These are phyloP conservation scores for Cyaniris semiargus DNA, from an alignment of 2,888 invertebrate species.

Conservation along the genomic window DNA sequence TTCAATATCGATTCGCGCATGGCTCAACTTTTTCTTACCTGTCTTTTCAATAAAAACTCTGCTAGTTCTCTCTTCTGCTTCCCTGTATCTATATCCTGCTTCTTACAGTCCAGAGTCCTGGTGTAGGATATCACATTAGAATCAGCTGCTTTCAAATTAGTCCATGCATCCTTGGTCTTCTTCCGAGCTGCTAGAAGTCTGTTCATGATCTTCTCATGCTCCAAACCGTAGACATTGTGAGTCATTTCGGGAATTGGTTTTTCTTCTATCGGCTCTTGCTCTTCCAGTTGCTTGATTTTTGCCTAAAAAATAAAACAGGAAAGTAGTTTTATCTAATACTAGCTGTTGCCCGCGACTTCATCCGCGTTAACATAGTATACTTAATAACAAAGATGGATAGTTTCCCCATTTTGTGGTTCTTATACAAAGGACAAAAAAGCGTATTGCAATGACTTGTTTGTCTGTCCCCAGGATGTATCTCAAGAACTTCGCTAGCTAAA, in stretches of 20 bases:
- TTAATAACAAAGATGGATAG: no score
- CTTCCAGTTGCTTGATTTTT: constrained; percentile 67
- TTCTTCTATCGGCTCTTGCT: constrained; percentile 56
- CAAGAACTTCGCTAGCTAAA: no score
- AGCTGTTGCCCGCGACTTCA: no score
- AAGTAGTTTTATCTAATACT: neutral
- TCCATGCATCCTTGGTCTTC: constrained; percentile 79
- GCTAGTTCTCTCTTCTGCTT: constrained; percentile 75
- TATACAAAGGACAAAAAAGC: no score
- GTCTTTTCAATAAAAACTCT: constrained; percentile 78
- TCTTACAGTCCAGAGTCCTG: constrained; percentile 45
- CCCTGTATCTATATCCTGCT: constrained; percentile 46
- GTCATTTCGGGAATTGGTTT: constrained; percentile 84
- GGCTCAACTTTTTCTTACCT: constrained; percentile 50
- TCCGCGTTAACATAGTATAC: no score
- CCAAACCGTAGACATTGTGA: constrained; percentile 85
- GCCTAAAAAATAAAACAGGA: constrained; percentile 51
- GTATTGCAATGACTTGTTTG: no score
- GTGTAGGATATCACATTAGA: constrained; percentile 58
- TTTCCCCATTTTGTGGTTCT: no score
- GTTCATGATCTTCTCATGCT: constrained; percentile 83
- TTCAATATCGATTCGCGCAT: no score
- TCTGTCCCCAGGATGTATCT: no score
- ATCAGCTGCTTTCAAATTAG: constrained; percentile 48
- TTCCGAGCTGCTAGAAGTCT: constrained; percentile 73